These are phyloP conservation scores for Phorcus lineatus DNA, from an alignment of 2,888 invertebrate genomes.

Conservation along the genomic window DNA sequence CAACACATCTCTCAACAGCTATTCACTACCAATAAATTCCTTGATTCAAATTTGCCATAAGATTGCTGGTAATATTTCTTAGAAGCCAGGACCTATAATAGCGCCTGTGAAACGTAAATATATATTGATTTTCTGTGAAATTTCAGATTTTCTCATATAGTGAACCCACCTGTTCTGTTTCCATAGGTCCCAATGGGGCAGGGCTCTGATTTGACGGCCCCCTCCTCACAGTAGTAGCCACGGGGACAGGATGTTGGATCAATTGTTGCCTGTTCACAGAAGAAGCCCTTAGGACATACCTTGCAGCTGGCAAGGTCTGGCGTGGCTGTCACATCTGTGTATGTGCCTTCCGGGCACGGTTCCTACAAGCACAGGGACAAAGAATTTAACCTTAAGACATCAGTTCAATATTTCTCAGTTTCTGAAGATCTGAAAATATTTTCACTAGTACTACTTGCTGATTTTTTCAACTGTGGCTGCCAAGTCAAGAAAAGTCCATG, in stretches of 20 bases:
- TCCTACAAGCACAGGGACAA: constrained; percentile 47
- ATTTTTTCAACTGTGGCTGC: neutral
- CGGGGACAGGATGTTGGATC: constrained; percentile 60
- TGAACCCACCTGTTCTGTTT: constrained; percentile 61
- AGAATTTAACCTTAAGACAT: neutral
- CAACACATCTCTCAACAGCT: no score
- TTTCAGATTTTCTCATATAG: no score
- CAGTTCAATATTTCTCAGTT: no score
- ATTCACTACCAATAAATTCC: no score
- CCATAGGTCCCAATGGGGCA: constrained; percentile 73
- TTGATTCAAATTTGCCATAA: no score
- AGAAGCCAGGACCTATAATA: no score
- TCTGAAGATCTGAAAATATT: neutral
- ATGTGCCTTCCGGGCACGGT: constrained; percentile 71
- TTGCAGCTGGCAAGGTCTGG: constrained; percentile 62
- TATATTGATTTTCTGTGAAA: no score
- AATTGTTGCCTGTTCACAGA: constrained; percentile 66
- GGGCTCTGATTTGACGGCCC: constrained; percentile 58
- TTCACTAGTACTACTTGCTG: neutral
- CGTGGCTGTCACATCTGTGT: constrained; percentile 62
- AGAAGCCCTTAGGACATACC: constrained; percentile 67
- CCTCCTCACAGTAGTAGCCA: constrained; percentile 68
- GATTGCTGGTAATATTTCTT: no score
- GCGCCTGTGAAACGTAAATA: no score
- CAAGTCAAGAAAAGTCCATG: neutral